Conservation (phyloP, 2,888 invertebrate species). For the Standfussiana lucernea region DNA sequence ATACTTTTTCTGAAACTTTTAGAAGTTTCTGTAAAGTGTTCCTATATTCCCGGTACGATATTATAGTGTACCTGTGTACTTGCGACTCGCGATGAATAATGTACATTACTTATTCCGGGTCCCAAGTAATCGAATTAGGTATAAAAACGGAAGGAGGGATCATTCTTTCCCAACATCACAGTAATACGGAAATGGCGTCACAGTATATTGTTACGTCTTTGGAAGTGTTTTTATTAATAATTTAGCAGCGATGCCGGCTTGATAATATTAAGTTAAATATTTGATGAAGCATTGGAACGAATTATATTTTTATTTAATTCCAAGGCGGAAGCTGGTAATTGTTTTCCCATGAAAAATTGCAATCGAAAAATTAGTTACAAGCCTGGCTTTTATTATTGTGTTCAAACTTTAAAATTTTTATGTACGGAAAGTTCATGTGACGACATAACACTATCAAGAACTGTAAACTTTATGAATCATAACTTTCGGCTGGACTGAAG, state of each 20-base stretch:
- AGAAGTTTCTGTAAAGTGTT: background rate
- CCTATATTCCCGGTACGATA: background rate
- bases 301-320: background rate
- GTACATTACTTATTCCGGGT: slow-evolving; percentile 3
- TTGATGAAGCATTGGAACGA: slow-evolving; percentile 23
- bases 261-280: slow-evolving; percentile 49
- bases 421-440: background rate
- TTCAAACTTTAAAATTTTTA: background rate
- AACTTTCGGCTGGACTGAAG: no score
- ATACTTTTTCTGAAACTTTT: background rate
- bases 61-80: background rate
- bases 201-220: slow-evolving; percentile 22
- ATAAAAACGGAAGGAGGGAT: background rate
- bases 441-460: background rate
- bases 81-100: background rate
- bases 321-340: background rate
- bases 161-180: slow-evolving; percentile 1
- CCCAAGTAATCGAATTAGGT: slow-evolving; percentile 27
- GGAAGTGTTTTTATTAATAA: slow-evolving; percentile 50
- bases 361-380: background rate
- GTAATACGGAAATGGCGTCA: slow-evolving; percentile 22
- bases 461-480: background rate
- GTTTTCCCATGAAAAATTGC: background rate
- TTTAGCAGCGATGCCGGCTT: slow-evolving; percentile 13
- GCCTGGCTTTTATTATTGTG: background rate